Percentiles rank a stretch among this genome's conserved stretches.
Conservation (phyloP, 2,113 vertebrate species). For the Agapornis roseicollis region DNA sequence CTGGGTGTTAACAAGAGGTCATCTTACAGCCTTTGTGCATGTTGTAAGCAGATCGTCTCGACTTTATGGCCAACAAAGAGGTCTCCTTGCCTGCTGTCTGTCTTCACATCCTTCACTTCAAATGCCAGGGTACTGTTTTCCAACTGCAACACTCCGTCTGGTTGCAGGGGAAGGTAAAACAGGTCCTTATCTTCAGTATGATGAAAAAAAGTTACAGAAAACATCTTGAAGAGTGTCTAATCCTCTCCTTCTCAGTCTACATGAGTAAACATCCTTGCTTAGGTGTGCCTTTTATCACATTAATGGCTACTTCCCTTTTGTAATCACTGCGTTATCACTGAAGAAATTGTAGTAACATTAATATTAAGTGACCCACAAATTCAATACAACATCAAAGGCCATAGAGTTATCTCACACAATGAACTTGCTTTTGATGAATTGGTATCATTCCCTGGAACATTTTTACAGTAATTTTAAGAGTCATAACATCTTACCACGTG, state of each 20-base stretch:
- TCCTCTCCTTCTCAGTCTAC: background rate
- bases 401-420: background rate
- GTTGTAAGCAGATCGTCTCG: background rate
- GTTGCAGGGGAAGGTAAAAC: background rate
- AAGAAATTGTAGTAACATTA: conserved; percentile 18
- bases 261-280: conserved; percentile 35
- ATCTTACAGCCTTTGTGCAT: background rate
- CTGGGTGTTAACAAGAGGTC: background rate
- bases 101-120: background rate
- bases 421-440: conserved; percentile 47
- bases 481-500: conserved; percentile 59
- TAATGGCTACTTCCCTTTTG: conserved; percentile 59
- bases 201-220: conserved; percentile 6
- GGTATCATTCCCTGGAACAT: conserved; percentile 41
- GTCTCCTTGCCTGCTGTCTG: background rate
- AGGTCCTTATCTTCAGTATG: background rate
- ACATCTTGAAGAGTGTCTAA: background rate
- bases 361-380: conserved; percentile 19
- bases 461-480: conserved; percentile 59
- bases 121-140: background rate
- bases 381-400: conserved; percentile 1
- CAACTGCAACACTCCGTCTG: background rate
- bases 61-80: accelerated
- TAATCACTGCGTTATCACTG: conserved; percentile 49
- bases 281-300: conserved; percentile 61